These are phyloP conservation scores for Brienomyrus brachyistius DNA, from an alignment of 2,113 vertebrate species.

Conservation along the genomic window DNA sequence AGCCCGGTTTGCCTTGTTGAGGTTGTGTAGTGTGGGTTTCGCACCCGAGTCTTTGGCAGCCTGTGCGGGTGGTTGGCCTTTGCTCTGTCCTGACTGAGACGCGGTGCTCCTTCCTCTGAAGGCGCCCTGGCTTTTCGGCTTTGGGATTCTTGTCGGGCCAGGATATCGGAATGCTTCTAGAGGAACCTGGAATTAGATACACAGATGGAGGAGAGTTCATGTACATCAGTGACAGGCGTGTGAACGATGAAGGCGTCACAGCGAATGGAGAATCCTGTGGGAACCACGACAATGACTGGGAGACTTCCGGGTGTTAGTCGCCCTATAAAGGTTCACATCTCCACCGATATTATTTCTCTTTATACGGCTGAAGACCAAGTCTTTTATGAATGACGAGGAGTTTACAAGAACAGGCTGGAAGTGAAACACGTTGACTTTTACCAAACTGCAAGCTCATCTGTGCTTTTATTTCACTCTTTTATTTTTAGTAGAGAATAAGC, in stretches of 20 bases:
- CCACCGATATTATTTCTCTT: background rate
- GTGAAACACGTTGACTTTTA: background rate
- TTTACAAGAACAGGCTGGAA: background rate
- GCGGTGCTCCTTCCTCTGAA: constrained; percentile 54
- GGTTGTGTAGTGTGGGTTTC: constrained; percentile 39
- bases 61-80: constrained; percentile 12
- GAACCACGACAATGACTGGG: background rate
- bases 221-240: background rate
- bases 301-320: background rate
- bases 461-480: background rate
- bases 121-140: constrained; percentile 64
- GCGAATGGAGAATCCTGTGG: background rate
- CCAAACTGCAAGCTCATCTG: background rate
- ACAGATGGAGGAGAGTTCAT: constrained; percentile 2
- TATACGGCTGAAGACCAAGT: background rate
- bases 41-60: constrained; percentile 27
- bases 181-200: constrained; percentile 65
- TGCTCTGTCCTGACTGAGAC: constrained; percentile 28
- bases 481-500: background rate
- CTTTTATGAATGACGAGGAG: background rate
- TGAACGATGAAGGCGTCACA: background rate
- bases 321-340: background rate
- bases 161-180: constrained; percentile 62
- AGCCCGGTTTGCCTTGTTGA: constrained; percentile 42
- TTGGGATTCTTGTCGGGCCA: constrained; percentile 76